Evolutionary conservation across 2,888 invertebrate genomes (phyloP).

Genomic region (Myopa tessellatipennis): DNA sequence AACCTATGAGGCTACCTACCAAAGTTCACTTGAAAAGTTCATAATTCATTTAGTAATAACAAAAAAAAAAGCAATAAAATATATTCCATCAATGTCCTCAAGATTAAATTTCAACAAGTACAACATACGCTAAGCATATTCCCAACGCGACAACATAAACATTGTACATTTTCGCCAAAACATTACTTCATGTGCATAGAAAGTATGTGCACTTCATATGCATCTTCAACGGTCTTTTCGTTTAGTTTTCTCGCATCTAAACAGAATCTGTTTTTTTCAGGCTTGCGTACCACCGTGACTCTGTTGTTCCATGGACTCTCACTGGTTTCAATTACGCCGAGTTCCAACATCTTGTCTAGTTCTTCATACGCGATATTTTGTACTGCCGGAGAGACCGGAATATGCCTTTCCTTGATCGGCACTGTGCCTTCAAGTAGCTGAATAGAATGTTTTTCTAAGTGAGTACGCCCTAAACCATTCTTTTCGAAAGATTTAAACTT

Average conservation of each 20-base stretch:
- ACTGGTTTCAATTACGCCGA: conserved; percentile 6
- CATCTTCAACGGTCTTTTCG: conserved; percentile 40
- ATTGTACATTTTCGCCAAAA: no score
- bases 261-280: conserved; percentile 42
- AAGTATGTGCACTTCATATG: no score
- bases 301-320: conserved; percentile 39
- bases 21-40: no score
- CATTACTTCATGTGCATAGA: no score
- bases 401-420: conserved; percentile 25
- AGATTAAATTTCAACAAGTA: no score
- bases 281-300: conserved; percentile 32
- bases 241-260: conserved; percentile 42
- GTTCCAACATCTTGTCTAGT: conserved; percentile 3
- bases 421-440: conserved; percentile 2
- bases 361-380: conserved; percentile 21
- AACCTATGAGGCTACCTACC: no score
- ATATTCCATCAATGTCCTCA: no score
- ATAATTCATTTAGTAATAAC: no score
- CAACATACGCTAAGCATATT: no score
- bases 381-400: conserved; percentile 27
- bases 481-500: background rate
- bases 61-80: no score
- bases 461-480: background rate
- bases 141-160: no score
- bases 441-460: background rate